These are phyloP conservation scores for Pterostichus niger DNA, from an alignment of 2,888 invertebrate genomes.

Conservation along the genomic window DNA sequence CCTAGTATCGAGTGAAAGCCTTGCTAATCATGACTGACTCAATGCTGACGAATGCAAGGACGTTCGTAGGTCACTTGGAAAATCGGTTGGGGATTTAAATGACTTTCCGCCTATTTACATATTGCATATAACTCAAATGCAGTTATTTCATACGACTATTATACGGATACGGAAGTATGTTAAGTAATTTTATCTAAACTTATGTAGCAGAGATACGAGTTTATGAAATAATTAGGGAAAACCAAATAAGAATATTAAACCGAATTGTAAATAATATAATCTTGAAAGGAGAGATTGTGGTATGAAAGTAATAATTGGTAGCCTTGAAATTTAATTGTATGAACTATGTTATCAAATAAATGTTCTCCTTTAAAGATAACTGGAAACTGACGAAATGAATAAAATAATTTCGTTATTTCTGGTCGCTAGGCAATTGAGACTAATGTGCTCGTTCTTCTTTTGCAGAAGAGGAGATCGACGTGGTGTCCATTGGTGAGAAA, in stretches of 20 bases:
- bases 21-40: conserved; percentile 33
- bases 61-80: conserved; percentile 17
- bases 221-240: background rate
- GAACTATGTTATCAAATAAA: conserved; percentile 32
- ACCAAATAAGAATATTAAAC: conserved; percentile 4
- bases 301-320: conserved; percentile 36
- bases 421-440: conserved; percentile 31
- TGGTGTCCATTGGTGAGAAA: conserved; percentile 84
- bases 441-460: conserved; percentile 73
- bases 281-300: conserved; percentile 3
- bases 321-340: conserved; percentile 28
- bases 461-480: conserved; percentile 92
- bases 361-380: conserved; percentile 13
- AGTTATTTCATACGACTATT: background rate
- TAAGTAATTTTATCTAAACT: background rate
- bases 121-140: background rate
- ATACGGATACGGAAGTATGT: conserved; percentile 4
- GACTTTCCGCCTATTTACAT: background rate
- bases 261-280: conserved; percentile 22
- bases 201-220: background rate
- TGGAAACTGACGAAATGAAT: conserved; percentile 12
- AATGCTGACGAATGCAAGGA: conserved; percentile 50
- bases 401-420: background rate
- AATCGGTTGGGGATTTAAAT: conserved; percentile 11
- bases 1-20: conserved; percentile 44